phyloP scores from a whole-genome alignment of 2,113 vertebrate genomes.

The Gasterosteus aculeatus region DNA sequence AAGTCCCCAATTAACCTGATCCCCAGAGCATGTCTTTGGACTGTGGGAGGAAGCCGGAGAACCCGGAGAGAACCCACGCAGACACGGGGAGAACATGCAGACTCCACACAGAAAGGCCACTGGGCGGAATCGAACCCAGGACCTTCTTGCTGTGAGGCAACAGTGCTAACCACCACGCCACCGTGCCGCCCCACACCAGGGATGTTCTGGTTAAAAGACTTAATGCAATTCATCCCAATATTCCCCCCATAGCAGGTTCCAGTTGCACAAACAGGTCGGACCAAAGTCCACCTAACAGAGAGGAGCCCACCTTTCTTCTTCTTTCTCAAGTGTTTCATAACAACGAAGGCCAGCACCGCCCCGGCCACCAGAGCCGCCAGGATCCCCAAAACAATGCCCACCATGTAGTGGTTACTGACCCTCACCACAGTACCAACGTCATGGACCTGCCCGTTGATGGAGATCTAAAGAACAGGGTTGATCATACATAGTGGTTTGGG shows the following conservation, averaged over 20 bases:
- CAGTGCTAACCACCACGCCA: too few relatives aligned
- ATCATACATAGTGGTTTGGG: not conserved
- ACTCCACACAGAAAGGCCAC: too few relatives aligned
- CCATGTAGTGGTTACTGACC: conserved; percentile 79
- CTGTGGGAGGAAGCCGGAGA: too few relatives aligned
- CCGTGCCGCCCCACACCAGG: too few relatives aligned
- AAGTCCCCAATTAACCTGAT: too few relatives aligned
- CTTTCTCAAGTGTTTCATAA: conserved; percentile 83
- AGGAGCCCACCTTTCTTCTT: conserved; percentile 82
- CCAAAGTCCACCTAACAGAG: conserved; percentile 46
- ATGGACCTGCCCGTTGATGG: conserved; percentile 83
- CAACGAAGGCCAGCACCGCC: conserved; percentile 72
- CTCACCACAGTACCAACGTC: conserved; percentile 84
- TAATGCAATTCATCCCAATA: conserved; percentile 28
- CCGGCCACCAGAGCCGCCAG: conserved; percentile 81
- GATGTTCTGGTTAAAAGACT: conserved; percentile 67
- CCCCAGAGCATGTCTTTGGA: too few relatives aligned
- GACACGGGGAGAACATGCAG: too few relatives aligned
- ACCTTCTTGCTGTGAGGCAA: too few relatives aligned
- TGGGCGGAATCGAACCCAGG: too few relatives aligned
- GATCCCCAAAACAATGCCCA: conserved; percentile 83
- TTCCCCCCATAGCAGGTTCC: not conserved
- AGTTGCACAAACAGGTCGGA: conserved; percentile 43
- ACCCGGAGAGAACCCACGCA: too few relatives aligned
- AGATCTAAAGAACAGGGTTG: conserved; percentile 69